phyloP scores from a whole-genome alignment of 2,888 invertebrate species.

The Epsilonema sp. region DNA sequence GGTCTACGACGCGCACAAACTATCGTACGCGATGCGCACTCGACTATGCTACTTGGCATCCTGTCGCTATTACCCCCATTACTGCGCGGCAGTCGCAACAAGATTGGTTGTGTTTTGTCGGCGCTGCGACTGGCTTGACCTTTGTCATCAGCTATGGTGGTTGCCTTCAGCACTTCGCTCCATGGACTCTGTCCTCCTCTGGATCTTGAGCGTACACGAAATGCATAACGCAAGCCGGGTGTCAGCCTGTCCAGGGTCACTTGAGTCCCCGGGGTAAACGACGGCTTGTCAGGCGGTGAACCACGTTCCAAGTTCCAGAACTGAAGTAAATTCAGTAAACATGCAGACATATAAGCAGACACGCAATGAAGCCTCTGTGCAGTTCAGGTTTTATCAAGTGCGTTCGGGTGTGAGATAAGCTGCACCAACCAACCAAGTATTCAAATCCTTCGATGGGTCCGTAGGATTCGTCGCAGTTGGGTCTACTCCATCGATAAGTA shows the following conservation, averaged over 20 bases:
- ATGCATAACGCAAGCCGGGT: slow-evolving; percentile 4
- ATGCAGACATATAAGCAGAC: too few species aligned
- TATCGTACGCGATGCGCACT: too few species aligned
- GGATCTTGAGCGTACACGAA: slow-evolving; percentile 16
- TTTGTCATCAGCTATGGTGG: too few species aligned
- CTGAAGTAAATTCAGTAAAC: slow-evolving; percentile 3
- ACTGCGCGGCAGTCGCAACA: neutral
- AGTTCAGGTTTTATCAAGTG: too few species aligned
- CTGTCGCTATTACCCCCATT: too few species aligned
- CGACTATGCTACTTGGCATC: too few species aligned
- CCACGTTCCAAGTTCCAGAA: slow-evolving; percentile 9
- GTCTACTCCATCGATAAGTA: slow-evolving; percentile 14
- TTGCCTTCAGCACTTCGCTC: slow-evolving; percentile 16
- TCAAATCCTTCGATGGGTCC: slow-evolving; percentile 26
- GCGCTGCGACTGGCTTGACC: too few species aligned
- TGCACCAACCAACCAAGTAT: slow-evolving; percentile 15
- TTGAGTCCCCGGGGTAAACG: neutral
- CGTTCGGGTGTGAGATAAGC: neutral
- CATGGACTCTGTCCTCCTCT: slow-evolving; percentile 25
- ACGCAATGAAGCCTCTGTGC: too few species aligned
- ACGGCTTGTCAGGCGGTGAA: slow-evolving; percentile 4
- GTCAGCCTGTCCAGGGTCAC: neutral
- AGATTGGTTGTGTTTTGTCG: neutral
- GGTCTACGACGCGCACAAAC: too few species aligned
- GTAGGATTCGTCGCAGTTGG: slow-evolving; percentile 20